A percentile compares a stretch with the other conserved stretches of the same genome.
phyloP scores from a whole-genome alignment of 1,140 invertebrate species.

The Monomorium pharaonis region DNA sequence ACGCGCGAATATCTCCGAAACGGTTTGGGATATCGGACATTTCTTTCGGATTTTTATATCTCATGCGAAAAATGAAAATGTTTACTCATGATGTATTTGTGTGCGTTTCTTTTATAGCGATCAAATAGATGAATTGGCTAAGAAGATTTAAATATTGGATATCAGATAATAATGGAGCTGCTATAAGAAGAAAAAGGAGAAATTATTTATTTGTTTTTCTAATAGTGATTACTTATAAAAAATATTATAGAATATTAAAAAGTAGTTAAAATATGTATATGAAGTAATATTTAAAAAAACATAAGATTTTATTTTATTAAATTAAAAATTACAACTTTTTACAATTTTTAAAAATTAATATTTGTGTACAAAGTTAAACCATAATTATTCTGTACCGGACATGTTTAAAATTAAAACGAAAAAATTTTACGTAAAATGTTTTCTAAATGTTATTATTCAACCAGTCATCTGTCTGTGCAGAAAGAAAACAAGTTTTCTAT shows the following conservation, averaged over 20 bases:
- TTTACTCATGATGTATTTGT: not conserved
- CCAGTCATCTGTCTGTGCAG: not conserved
- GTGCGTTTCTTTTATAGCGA: not conserved
- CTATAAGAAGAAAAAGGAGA: not conserved
- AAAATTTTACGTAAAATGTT: not conserved
- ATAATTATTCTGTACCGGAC: not conserved
- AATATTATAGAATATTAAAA: not conserved
- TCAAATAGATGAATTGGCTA: not conserved
- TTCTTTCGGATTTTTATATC: not conserved
- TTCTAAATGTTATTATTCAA: not conserved
- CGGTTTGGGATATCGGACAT: not conserved
- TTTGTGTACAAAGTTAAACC: not conserved
- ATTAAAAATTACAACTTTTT: not conserved
- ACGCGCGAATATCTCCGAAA: slow-evolving; percentile 30
- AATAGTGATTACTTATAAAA: not conserved
- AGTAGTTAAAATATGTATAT: not conserved
- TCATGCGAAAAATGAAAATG: not conserved
- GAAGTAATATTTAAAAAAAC: slow-evolving; percentile 1
- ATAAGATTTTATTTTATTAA: not conserved
- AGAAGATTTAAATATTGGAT: not conserved
- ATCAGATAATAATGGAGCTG: not conserved
- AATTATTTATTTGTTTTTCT: not conserved
- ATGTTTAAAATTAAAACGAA: not conserved
- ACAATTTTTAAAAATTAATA: not conserved
- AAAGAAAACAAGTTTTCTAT: not conserved